Conservation (phyloP, 2,113 vertebrate genomes). For the Pluvialis apricaria region DNA sequence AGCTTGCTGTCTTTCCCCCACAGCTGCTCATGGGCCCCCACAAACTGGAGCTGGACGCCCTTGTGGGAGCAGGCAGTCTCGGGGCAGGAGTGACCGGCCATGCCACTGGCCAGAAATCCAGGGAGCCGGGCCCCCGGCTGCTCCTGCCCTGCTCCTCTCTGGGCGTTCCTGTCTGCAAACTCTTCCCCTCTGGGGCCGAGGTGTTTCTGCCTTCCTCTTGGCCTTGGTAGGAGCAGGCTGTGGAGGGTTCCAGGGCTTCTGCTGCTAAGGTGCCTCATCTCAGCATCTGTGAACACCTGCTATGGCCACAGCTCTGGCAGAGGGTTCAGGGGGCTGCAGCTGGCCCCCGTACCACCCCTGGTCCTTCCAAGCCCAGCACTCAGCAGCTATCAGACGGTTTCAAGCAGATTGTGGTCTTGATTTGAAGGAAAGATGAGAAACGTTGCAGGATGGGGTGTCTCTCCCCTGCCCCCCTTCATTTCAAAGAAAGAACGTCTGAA, state of each 20-base stretch:
- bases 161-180: neutral
- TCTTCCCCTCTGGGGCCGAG: neutral
- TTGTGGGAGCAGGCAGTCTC: neutral
- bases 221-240: neutral
- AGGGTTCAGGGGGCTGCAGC: neutral
- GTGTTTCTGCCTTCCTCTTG: neutral
- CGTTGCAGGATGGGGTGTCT: rapidly evolving
- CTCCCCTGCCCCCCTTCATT: neutral
- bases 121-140: neutral
- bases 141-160: neutral
- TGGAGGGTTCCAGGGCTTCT: neutral
- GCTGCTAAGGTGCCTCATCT: neutral
- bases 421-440: neutral
- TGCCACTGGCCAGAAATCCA: neutral
- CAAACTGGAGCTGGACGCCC: neutral
- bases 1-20: neutral
- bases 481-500: neutral
- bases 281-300: neutral
- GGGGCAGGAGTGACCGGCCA: neutral
- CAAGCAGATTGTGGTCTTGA: neutral
- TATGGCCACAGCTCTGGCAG: neutral
- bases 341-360: neutral
- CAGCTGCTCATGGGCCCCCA: neutral
- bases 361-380: neutral
- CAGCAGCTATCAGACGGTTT: neutral